A percentile compares a stretch with the other conserved stretches of the same genome.
Evolutionary conservation across 2,797 vertebrate genomes (phyloP).

Genomic region (Eidolon dupreanum): DNA sequence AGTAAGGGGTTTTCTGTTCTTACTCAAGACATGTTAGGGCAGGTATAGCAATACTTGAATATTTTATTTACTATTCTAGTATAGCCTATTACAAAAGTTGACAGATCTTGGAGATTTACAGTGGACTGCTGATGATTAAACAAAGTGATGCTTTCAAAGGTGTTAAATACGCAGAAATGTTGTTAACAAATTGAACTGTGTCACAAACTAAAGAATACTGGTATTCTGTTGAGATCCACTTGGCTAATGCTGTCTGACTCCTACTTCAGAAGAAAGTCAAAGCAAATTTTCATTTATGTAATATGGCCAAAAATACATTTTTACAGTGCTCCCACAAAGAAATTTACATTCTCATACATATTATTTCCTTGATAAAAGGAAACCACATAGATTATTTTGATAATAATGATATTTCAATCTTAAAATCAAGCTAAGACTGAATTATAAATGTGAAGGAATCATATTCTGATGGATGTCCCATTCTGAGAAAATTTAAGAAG

Average conservation of each 20-base stretch:
- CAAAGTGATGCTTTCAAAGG: background rate
- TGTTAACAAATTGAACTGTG: background rate
- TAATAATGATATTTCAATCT: background rate
- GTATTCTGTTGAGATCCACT: background rate
- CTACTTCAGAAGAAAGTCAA: background rate
- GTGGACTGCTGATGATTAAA: background rate
- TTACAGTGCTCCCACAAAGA: background rate
- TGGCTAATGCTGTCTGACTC: background rate
- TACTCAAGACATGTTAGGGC: background rate
- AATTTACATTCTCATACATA: background rate
- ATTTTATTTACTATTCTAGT: background rate
- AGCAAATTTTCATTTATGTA: background rate
- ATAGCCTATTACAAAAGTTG: background rate
- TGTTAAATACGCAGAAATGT: background rate
- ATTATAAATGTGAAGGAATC: background rate
- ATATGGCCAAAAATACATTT: background rate
- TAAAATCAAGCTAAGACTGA: background rate
- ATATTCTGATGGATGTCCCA: background rate
- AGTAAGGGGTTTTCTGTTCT: background rate
- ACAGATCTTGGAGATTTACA: background rate
- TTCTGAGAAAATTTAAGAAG: background rate
- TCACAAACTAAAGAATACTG: no score
- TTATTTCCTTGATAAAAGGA: background rate
- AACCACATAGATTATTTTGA: background rate
- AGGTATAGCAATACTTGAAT: background rate